A percentile compares a stretch with the other conserved stretches of the same genome.
phyloP scores from a whole-genome alignment of 2,797 vertebrate species.

The Myotis planiceps region DNA sequence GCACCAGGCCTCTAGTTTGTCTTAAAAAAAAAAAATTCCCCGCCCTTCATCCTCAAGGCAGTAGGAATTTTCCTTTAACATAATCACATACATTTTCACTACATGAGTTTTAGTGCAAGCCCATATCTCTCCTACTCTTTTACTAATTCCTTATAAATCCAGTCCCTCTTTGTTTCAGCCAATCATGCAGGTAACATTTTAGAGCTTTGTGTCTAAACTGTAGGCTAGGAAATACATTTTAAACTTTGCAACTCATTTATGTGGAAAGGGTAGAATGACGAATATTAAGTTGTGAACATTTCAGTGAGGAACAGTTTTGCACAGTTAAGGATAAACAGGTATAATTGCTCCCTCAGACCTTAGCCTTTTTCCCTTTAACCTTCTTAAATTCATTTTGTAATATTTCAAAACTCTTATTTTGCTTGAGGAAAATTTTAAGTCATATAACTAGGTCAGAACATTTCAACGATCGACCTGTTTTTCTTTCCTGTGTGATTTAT shows the following conservation, averaged over 20 bases:
- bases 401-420: constrained; percentile 34
- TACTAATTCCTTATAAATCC: background rate
- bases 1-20: background rate
- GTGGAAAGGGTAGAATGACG: background rate
- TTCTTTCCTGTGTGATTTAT: background rate
- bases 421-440: constrained; percentile 9
- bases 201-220: background rate
- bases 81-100: background rate
- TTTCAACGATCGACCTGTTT: background rate
- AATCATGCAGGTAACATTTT: background rate
- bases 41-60: background rate
- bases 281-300: background rate
- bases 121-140: background rate
- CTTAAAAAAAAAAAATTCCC: background rate
- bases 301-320: background rate
- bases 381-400: constrained; percentile 4
- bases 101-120: background rate
- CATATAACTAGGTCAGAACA: background rate
- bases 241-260: constrained; percentile 4
- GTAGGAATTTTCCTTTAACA: background rate
- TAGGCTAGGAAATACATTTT: background rate
- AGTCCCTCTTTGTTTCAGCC: background rate
- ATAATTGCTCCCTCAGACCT: background rate
- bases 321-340: background rate
- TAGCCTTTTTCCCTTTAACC: background rate